Base-by-base conservation (phyloP, 2,888 invertebrate genomes). In the Phorcus lineatus region DNA sequence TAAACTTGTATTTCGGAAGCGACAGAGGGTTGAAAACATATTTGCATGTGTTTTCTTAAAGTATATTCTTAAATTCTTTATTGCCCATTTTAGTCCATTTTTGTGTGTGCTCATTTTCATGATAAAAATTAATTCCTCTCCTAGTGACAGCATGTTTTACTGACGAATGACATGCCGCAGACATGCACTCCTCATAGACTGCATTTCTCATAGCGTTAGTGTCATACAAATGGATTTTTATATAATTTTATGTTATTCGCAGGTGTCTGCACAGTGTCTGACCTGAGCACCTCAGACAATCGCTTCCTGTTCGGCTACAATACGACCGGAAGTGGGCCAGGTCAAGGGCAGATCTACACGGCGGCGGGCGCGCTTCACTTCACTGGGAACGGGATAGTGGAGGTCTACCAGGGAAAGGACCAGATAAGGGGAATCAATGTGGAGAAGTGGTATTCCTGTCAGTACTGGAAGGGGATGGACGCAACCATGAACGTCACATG, bases 401-500 rank as follows among this genome's bases (percentile, higher is more conserved):
- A 77, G n/a, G 53, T 80, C n/a, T 89, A 88, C 74, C 81, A 83
- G 85, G 89, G 89, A 1, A 62, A 62, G 13, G 80, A 79, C 0
- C 62, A 47, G 9, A 81, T 86, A 0, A 79, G 89, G 28, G 89
- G 86, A 1, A 87, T 88, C 16, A 40, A 53, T 0, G 87, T 87
- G 11, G 85, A 87, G 76, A 82, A 66, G 28, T 89, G 88, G 87
- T 77, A 85, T 24, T 88, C 88, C 0, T 89, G 89, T 82, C 88
- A 87, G 47, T 88, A 87, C 70, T 88, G 88, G 88, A 47, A 54
- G 2, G 77, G 52, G 9, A 80, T 85, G 80, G 85, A 87, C 52
- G 88, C 89, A 9, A 88, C 89, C 0, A 88, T 88, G 87, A 81
- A 75, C 0, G 88, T 89, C n/a, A 84, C 84, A 74, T 89, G 88